phyloP scores from a whole-genome alignment of 2,113 vertebrate genomes.

The Mirza zaza region DNA sequence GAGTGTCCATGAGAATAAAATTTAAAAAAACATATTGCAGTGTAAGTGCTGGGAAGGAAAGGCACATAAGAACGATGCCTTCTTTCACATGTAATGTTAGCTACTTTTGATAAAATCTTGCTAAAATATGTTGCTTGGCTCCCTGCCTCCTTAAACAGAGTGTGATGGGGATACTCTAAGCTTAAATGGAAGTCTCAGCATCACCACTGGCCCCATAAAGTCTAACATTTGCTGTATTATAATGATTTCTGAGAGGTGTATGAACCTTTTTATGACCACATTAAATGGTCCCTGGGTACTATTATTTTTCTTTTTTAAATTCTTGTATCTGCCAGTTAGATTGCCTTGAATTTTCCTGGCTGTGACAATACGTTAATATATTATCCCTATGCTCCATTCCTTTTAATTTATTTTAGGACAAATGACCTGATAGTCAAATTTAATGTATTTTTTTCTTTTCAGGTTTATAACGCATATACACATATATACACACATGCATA shows the following conservation, averaged over 20 bases:
- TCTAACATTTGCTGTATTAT: neutral
- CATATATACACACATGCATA: neutral
- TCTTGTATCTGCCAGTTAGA: slow-evolving; percentile 27
- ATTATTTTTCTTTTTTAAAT: slow-evolving; percentile 21
- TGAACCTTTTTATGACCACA: slow-evolving; percentile 22
- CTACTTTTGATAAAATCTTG: neutral
- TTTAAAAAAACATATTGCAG: neutral
- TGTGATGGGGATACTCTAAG: neutral
- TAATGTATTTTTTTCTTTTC: neutral
- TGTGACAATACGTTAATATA: neutral
- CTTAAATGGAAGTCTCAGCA: neutral
- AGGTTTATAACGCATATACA: neutral
- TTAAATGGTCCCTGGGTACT: slow-evolving; percentile 44
- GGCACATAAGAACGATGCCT: neutral
- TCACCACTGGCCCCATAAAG: neutral
- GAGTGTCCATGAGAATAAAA: neutral
- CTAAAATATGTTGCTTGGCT: neutral
- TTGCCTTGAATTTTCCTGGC: slow-evolving; percentile 16
- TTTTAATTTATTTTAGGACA: slow-evolving; percentile 6
- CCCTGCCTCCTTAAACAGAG: neutral
- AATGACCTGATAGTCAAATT: neutral
- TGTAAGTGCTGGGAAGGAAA: neutral
- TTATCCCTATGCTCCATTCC: neutral
- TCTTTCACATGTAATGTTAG: neutral
- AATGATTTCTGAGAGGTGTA: slow-evolving; percentile 33